Base-by-base conservation (phyloP, 2,797 vertebrate genomes). In the Hypotaenidia philippensis region DNA sequence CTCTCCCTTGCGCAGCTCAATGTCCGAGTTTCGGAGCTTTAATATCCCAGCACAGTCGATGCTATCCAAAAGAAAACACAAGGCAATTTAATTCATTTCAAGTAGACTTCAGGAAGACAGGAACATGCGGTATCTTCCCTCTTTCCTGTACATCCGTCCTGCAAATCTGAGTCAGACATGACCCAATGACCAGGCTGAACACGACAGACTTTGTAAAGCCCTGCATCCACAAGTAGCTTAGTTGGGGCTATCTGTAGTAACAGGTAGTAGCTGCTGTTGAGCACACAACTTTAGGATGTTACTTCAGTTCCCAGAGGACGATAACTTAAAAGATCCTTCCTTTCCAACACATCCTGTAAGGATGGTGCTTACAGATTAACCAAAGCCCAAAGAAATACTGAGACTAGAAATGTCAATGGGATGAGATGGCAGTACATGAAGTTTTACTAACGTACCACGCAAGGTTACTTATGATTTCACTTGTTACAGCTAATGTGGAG, bases 21-120 rank as follows among this genome's bases (percentile, higher is more conserved):
- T 99, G 97, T 99, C 99, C 0, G 99, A 99, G 96, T 99, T 99
- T 29, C 99, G 98, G 79, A 99, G 98, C 96, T 99, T 99, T 92
- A 99, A 97, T 93, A 99, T 99, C 59, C 99, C 99, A 4, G 99
- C 99, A 34, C 99, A 99, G 95, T 99, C 99, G 0, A 99, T 99
- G 97, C 99, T 99, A 96, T 44, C 29, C 65, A 13, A 89, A 90
- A 89, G 45, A 64, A 68, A 95, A 78, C n/a, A 87, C 45, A 81
- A 8, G 56, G 44, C 38, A 82, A 63, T 52, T 86, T 8, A 79
- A 29, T 44, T 63, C 8, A 69, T 25, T 85, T 70, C 59, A 59
- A 47, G 57, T 18, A 65, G 27, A 41, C 22, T 77, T 78, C 59
- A 83, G 32, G 65, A 92, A 82, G n/a, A 66, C 21, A 74, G 0